Evolutionary conservation across 1,140 invertebrate species (phyloP).

Genomic region (Ladona fulva): DNA sequence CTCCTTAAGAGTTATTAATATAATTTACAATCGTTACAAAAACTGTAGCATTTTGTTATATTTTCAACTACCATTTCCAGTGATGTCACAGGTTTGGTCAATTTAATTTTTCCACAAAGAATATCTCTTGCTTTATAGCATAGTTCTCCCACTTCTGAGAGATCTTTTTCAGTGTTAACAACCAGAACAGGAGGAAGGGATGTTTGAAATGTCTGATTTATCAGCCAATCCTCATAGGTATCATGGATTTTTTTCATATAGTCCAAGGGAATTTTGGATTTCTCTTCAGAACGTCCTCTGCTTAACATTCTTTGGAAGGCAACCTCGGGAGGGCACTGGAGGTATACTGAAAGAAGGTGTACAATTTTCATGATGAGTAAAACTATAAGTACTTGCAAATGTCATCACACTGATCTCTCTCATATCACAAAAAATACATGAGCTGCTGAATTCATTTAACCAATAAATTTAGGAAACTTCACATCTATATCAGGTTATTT

Average conservation of each 20-base stretch:
- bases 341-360: conserved; percentile 37
- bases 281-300: conserved; percentile 43
- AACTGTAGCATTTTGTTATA: not conserved
- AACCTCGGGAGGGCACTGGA: conserved; percentile 41
- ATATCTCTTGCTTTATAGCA: not conserved
- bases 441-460: too few relatives aligned
- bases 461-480: too few relatives aligned
- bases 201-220: conserved; percentile 24
- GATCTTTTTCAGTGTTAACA: not conserved
- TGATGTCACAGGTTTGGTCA: not conserved
- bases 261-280: conserved; percentile 29
- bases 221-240: conserved; percentile 36
- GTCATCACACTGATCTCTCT: too few relatives aligned
- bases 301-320: conserved; percentile 42
- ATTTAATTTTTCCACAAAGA: not conserved
- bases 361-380: not conserved
- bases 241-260: conserved; percentile 40
- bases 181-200: not conserved
- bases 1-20: too few relatives aligned
- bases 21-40: too few relatives aligned
- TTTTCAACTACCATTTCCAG: not conserved
- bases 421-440: too few relatives aligned
- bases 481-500: too few relatives aligned
- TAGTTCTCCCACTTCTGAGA: not conserved
- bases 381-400: not conserved